A percentile compares a stretch with the other conserved stretches of the same genome.
These are phyloP conservation scores for Lemur catta DNA, from an alignment of 2,797 vertebrate species.

Conservation along the genomic window DNA sequence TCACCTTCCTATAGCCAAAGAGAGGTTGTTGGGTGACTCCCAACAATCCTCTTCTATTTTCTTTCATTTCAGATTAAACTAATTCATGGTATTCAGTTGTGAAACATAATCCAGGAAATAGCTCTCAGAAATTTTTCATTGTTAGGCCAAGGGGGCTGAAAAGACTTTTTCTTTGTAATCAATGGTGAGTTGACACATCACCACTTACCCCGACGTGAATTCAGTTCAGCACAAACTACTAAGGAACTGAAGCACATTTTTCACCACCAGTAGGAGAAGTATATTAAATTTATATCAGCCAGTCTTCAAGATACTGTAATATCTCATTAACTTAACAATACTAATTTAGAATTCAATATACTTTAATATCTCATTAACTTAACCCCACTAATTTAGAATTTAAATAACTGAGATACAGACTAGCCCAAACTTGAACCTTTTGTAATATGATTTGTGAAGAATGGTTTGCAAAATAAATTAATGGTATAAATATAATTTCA, in stretches of 20 bases:
- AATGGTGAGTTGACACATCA: background rate
- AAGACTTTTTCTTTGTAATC: background rate
- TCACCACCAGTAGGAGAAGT: background rate
- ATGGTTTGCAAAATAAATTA: conserved; percentile 55
- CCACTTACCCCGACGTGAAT: background rate
- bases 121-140: background rate
- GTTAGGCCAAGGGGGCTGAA: background rate
- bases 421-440: conserved; percentile 43
- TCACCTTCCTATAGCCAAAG: background rate
- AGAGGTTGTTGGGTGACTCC: background rate
- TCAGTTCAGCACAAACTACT: background rate
- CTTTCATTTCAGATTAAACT: conserved; percentile 42
- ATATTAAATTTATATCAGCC: background rate
- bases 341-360: conserved; percentile 54
- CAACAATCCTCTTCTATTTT: background rate
- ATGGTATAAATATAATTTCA: conserved; percentile 49
- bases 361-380: conserved; percentile 53
- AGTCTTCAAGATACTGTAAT: conserved; percentile 38
- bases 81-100: background rate
- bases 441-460: conserved; percentile 14
- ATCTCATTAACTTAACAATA: conserved; percentile 43
- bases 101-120: background rate
- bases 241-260: background rate
- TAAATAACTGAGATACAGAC: conserved; percentile 33
- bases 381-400: conserved; percentile 44